Base-by-base conservation (phyloP, 2,888 invertebrate genomes). In the Hoplodrina blanda region DNA sequence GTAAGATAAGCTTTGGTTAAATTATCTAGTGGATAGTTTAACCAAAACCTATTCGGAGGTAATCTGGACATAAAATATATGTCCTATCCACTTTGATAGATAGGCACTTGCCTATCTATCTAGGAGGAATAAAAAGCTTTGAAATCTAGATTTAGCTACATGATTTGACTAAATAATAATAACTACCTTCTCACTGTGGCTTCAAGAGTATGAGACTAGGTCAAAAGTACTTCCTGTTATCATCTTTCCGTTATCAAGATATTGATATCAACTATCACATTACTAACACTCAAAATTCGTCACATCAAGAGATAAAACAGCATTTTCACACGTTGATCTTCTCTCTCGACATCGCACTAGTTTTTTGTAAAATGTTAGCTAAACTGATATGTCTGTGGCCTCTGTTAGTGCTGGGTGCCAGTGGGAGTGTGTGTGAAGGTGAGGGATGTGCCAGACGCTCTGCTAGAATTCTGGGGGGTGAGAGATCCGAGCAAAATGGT, bases 401-500 rank as follows among this genome's bases (percentile, higher is more conserved):
- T 11, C 82, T 91, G 2, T 81, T 89, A 1, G 71, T 88, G 17
- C 67, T 91, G 19, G 82, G 83, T 81, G 91, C 86, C 3, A 88
- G 84, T 25, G 80, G 84, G 8, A 71, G 52, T 20, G 65, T 84
- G 20, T 93, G 93, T 73, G 81, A 81, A n/a, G 87, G 88, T 3
- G 82, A 77, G 5, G 78, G 75, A 0, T 93, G 92, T 75, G 54
- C 56, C 13, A 73, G 68, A 15, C 81, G 15, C 0, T 52, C 75
- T 20, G 65, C 83, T 55, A 91, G 94, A 70, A 91, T 95, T 62
- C 80, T 80, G 0, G 92, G 90, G 0, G 95, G 94, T 0, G 90
- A 84, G 0, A 88, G 85, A 4, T 86, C 89, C 15, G 91, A 92
- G 69, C 87, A 87, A 15, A 89, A 93, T 64, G 89, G 91, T 0